These are phyloP conservation scores for Eospalax fontanierii DNA, from an alignment of 2,797 vertebrate genomes.

Conservation along the genomic window DNA sequence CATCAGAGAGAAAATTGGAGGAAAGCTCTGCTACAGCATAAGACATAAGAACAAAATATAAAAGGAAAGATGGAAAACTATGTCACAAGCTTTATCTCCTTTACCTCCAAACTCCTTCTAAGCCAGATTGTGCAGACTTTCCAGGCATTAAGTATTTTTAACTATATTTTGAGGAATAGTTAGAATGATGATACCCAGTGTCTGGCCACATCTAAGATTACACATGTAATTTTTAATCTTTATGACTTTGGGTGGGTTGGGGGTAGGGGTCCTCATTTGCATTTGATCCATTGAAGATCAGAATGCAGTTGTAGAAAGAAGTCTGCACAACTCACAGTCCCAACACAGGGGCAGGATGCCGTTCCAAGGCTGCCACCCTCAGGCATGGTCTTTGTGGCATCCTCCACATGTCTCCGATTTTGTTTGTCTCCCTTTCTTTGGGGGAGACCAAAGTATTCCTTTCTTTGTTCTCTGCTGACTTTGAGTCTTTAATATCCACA, in stretches of 20 bases:
- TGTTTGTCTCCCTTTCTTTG: neutral
- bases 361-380: neutral
- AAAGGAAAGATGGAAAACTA: neutral
- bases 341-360: neutral
- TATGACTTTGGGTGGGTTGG: neutral
- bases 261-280: neutral
- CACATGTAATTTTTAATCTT: neutral
- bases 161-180: neutral
- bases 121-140: neutral
- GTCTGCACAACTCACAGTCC: neutral
- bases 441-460: too few species aligned
- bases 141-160: neutral
- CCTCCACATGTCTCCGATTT: neutral
- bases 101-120: neutral
- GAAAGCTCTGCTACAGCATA: neutral
- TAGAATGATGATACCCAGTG: neutral
- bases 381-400: neutral
- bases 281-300: neutral
- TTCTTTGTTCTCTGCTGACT: neutral
- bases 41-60: neutral
- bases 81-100: neutral
- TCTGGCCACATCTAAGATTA: neutral
- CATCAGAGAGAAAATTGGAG: neutral
- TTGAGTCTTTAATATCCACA: neutral
- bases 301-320: neutral